Base-by-base conservation (phyloP, 1,140 invertebrate genomes). In the Eriocheir sinensis region DNA sequence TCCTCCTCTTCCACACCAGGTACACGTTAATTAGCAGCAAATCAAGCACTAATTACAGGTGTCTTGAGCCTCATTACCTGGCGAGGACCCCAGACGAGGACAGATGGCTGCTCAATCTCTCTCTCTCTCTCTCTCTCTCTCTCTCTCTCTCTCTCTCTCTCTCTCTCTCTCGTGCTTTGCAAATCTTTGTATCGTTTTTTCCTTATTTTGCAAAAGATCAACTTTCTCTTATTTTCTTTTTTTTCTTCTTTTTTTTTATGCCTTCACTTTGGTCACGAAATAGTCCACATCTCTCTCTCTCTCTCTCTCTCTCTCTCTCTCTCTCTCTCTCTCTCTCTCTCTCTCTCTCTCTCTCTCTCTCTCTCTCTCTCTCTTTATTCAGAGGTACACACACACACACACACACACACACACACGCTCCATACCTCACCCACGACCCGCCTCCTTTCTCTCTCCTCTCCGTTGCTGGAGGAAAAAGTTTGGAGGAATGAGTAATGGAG, bases 401-500 rank as follows among this genome's bases (percentile, higher is more conserved):
- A 72, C 60, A 72, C 60, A 72, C 60, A 72, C 60, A 72, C 60
- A 72, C 60, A 72, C 60, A 72, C 60, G n/a, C 60, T 72, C n/a
- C 60, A 15, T n/a, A 72, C n/a, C n/a, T 72, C 12, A 15, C 12
- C 60, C n/a, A 15, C 60, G n/a, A 15, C n/a, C n/a, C 60, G 12
- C 60, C n/a, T 72, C n/a, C 60, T 72, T n/a, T 72, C 60, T 72
- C 60, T 72, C 60, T 72, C 60, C 60, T n/a, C n/a, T n/a, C n/a
- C n/a, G 60, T 72, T 72, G 44, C 44, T 6, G 60, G 60, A 72
- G 60, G 60, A 72, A 72, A 72, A 72, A 72, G 60, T 34, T n/a
- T 32, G 83, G n/a, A 3, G 40, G 83, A 86, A 3, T 86, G 83
- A 86, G 83, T 86, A 86, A 86, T 86, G 83, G 34, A 72, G 60